phyloP scores from a whole-genome alignment of 2,797 vertebrate genomes.

The Ctenochaetus hawaiiensis region DNA sequence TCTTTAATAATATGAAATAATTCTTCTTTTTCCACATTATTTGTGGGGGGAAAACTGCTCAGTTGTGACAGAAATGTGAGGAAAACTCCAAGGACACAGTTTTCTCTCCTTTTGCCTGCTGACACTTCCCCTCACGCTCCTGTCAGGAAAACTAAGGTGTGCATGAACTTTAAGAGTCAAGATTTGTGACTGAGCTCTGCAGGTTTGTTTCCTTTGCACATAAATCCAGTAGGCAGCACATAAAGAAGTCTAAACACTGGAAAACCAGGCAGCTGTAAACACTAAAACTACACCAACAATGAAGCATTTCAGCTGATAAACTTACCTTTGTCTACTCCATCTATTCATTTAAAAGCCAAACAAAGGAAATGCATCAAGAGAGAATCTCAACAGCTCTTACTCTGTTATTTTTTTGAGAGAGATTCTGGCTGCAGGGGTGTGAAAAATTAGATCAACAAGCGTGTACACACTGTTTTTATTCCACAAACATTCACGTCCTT shows the following conservation, averaged over 20 bases:
- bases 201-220: not conserved
- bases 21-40: not conserved
- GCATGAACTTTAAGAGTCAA: no score
- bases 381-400: not conserved
- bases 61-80: no score
- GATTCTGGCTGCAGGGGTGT: constrained; percentile 7
- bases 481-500: constrained; percentile 7
- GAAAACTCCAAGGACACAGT: no score
- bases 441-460: not conserved
- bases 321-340: not conserved
- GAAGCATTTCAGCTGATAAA: not conserved
- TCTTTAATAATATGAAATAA: not conserved
- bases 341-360: not conserved
- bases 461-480: not conserved
- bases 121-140: no score
- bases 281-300: not conserved
- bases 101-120: no score
- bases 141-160: no score
- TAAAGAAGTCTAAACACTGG: not conserved
- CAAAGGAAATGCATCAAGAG: not conserved
- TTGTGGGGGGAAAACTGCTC: not conserved
- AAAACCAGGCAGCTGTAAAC: not conserved
- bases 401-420: not conserved
- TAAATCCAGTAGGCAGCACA: not conserved
- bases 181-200: not conserved